Evolutionary conservation across 2,113 vertebrate species (phyloP).

Genomic region (Datnioides undecimradiatus): DNA sequence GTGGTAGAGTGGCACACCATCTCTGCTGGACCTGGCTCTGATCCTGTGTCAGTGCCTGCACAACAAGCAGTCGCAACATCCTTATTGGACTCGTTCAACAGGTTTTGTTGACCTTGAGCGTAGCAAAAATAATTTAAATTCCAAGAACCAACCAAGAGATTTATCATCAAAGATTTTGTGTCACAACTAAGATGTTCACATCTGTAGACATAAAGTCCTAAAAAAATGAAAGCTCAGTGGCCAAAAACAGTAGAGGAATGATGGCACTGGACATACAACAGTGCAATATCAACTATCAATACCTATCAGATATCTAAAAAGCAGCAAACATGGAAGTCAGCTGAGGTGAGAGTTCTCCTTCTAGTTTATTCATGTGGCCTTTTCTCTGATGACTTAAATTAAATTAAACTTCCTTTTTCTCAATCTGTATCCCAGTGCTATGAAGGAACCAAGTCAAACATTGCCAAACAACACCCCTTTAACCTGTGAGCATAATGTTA

Average conservation of each 20-base stretch:
- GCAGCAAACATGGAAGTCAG: neutral
- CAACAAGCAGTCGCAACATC: neutral
- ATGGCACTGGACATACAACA: neutral
- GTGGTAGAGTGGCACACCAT: neutral
- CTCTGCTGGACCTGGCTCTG: neutral
- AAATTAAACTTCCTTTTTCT: slow-evolving; percentile 44
- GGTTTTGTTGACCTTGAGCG: neutral
- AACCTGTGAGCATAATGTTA: neutral
- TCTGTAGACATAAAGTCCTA: neutral
- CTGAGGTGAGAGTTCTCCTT: slow-evolving; percentile 13
- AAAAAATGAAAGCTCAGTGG: neutral
- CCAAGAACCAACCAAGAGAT: neutral
- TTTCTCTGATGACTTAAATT: neutral
- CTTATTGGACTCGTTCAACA: neutral
- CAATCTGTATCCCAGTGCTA: neutral
- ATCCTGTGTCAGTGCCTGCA: slow-evolving; percentile 27
- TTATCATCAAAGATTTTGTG: neutral
- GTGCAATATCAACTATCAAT: neutral
- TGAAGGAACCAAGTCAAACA: slow-evolving; percentile 11
- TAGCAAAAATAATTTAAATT: neutral
- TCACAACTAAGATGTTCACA: neutral
- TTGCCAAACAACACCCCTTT: neutral
- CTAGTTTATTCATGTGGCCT: neutral
- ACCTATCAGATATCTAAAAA: neutral
- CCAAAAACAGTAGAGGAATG: neutral